A percentile compares a stretch with the other conserved stretches of the same genome.
phyloP scores from a whole-genome alignment of 2,888 invertebrate genomes.

The Dorcus parallelipipedus region DNA sequence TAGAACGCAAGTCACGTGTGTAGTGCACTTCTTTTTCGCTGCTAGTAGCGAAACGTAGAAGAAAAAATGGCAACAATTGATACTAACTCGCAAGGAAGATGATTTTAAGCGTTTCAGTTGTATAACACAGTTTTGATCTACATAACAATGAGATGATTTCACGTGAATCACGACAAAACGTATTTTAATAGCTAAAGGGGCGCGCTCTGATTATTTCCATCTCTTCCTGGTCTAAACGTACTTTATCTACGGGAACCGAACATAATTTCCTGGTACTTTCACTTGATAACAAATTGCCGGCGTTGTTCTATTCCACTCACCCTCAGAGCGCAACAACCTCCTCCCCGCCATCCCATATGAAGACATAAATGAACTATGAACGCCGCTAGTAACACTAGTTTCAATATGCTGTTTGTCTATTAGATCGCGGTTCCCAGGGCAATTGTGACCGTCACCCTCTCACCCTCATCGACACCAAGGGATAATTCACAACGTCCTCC shows the following conservation, averaged over 20 bases:
- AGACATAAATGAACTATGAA: not conserved
- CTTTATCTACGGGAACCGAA: not conserved
- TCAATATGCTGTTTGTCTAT: slow-evolving; percentile 9
- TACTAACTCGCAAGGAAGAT: no score
- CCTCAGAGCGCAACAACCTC: not conserved
- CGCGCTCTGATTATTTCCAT: slow-evolving; percentile 1
- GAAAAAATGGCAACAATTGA: not conserved
- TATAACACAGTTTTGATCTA: no score
- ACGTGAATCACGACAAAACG: slow-evolving; percentile 10
- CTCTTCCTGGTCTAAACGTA: not conserved
- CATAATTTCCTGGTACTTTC: not conserved
- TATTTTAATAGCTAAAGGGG: slow-evolving; percentile 6
- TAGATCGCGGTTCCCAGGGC: slow-evolving; percentile 9
- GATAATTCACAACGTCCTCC: not conserved
- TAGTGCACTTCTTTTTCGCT: no score
- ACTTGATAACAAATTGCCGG: not conserved
- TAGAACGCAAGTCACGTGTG: not conserved
- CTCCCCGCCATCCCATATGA: not conserved
- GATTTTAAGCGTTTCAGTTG: no score
- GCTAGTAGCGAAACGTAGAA: no score
- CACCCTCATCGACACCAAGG: slow-evolving; percentile 5
- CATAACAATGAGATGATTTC: not conserved
- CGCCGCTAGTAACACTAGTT: not conserved
- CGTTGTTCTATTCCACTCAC: not conserved
- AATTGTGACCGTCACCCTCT: slow-evolving; percentile 1